Base-by-base conservation (phyloP, 2,113 vertebrate species). In the Thinocorus orbignyianus region DNA sequence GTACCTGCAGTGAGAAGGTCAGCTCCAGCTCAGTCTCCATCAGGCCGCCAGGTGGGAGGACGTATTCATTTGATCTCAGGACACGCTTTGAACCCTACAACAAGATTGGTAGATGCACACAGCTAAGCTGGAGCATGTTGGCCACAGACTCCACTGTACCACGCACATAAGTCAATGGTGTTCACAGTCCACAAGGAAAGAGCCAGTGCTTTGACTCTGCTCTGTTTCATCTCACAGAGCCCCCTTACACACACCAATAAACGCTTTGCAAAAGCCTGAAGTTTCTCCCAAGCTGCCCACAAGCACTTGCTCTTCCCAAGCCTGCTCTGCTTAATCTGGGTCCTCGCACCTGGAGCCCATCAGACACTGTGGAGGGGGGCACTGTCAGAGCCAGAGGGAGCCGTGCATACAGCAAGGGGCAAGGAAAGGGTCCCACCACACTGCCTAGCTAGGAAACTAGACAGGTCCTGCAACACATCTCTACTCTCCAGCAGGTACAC, bases 1-100 rank as follows among this genome's bases (percentile, higher is more conserved):
- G 74, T 98, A 99, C 99, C 99, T 99, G 99, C 92, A 99, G 98
- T 1, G 99, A 99, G 97, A 99, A 99, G 41, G 99, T 99, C 91
- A 99, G 98, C 39, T 99, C 99, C 96, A 99, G 98, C 77, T 99
- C 99, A 0, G 99, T 99, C 95, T 99, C 99, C 97, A 99, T 99
- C 62, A 98, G 98, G 86, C 99, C 99, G 90, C 99, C 98, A 84
- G 99, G 99, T 0, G 99, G 99, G 97, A 99, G 98, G 97, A 99
- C 94, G 14, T 99, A 99, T 97, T 99, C 99, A 96, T 99, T 99
- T 77, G 99, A 99, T 84, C 99, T 98, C 97, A 99, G 95, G 88
- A 99, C 98, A 72, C 99, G 95, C 73, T 99, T 99, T 60, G 99
- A 99, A 93, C 99, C 99, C 99, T 99, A 81, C 39, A 90, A 90